These are phyloP conservation scores for Sweltsa coloradensis DNA, from an alignment of 1,140 invertebrate genomes.

Conservation along the genomic window DNA sequence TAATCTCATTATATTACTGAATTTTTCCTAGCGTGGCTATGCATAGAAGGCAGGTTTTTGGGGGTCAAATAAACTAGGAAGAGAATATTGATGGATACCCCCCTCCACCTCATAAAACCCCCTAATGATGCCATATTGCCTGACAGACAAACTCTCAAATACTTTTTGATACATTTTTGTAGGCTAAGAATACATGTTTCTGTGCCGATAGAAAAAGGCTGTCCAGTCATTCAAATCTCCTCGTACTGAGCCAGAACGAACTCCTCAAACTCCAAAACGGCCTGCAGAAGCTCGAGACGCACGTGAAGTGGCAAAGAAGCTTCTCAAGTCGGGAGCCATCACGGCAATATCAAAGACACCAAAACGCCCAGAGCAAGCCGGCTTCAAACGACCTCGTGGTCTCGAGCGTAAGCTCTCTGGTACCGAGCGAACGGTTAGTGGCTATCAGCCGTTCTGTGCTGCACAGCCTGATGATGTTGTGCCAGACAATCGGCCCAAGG, in stretches of 20 bases:
- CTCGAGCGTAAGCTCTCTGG: constrained; percentile 65
- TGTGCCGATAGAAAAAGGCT: constrained; percentile 67
- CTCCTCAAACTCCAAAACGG: constrained; percentile 53
- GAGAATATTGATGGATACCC: too few relatives aligned
- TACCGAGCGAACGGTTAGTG: constrained; percentile 49
- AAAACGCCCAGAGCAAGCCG: constrained; percentile 65
- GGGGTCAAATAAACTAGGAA: too few relatives aligned
- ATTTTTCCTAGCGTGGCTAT: too few relatives aligned
- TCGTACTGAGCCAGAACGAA: constrained; percentile 74
- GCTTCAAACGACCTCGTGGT: constrained; percentile 66
- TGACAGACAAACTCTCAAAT: too few relatives aligned
- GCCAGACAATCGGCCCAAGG: constrained; percentile 22
- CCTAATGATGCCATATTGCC: too few relatives aligned
- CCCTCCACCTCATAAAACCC: too few relatives aligned
- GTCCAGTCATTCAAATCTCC: constrained; percentile 78
- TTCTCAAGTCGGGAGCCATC: constrained; percentile 89
- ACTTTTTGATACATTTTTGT: not conserved
- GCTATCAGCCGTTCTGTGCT: constrained; percentile 83
- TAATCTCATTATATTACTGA: too few relatives aligned
- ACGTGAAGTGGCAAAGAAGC: constrained; percentile 85
- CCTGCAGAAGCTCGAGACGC: constrained; percentile 84
- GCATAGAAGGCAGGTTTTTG: too few relatives aligned
- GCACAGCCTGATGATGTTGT: constrained; percentile 55
- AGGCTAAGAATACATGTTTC: constrained; percentile 16
- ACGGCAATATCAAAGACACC: constrained; percentile 66